A percentile compares a stretch with the other conserved stretches of the same genome.
These are phyloP conservation scores for Chaetogeoica ovagalla DNA, from an alignment of 2,888 invertebrate genomes.

Conservation along the genomic window DNA sequence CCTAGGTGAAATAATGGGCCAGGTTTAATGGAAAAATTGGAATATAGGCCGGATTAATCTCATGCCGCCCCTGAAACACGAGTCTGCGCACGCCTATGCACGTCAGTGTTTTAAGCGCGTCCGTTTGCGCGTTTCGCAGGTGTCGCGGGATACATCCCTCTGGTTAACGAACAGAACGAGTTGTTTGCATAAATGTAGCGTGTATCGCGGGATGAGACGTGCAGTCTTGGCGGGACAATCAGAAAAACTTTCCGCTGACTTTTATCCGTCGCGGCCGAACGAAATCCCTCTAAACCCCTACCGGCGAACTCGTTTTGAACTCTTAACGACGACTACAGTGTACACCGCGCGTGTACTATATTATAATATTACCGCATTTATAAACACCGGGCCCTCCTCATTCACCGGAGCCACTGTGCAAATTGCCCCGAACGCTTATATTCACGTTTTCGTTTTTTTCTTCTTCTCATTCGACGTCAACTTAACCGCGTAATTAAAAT, in stretches of 20 bases:
- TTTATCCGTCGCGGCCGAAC: background rate
- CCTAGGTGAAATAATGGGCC: too few relatives aligned
- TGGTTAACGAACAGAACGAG: constrained; percentile 2
- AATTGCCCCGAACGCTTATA: constrained; percentile 34
- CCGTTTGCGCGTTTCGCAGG: too few relatives aligned
- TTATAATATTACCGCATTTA: background rate
- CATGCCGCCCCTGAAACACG: too few relatives aligned
- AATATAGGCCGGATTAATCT: too few relatives aligned
- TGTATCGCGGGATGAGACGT: too few relatives aligned
- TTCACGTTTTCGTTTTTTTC: constrained; percentile 18
- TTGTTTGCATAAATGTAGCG: background rate
- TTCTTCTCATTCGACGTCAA: background rate
- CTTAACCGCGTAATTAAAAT: constrained; percentile 47
- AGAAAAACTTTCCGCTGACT: constrained; percentile 30
- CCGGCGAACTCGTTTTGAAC: constrained; percentile 24
- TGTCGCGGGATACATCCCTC: too few relatives aligned
- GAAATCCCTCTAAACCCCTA: background rate
- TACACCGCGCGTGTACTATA: too few relatives aligned
- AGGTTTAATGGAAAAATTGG: too few relatives aligned
- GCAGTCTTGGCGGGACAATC: constrained; percentile 1
- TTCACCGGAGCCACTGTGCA: background rate
- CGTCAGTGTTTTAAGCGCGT: too few relatives aligned
- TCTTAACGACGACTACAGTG: background rate
- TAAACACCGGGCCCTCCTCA: background rate
- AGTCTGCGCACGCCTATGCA: too few relatives aligned